These are phyloP conservation scores for Thinocorus orbignyianus DNA, from an alignment of 2,113 vertebrate genomes.

Conservation along the genomic window DNA sequence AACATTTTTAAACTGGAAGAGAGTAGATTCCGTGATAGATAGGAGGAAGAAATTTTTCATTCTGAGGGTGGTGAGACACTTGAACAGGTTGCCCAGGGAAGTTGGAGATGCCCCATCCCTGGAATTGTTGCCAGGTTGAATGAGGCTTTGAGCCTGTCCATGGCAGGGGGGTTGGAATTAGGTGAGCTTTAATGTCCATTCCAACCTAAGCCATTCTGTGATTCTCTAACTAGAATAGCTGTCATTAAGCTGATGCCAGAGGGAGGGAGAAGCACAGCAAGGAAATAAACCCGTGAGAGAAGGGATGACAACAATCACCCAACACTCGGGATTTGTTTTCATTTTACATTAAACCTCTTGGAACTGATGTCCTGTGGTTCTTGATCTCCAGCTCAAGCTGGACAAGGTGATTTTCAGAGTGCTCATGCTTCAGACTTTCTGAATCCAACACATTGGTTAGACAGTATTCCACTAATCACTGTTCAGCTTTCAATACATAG, in stretches of 20 bases:
- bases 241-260: not conserved
- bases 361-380: not conserved
- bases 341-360: not conserved
- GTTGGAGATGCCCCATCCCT: not conserved
- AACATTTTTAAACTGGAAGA: not conserved
- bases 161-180: not conserved
- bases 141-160: not conserved
- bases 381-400: accelerated
- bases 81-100: not conserved
- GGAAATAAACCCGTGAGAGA: not conserved
- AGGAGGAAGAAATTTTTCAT: not conserved
- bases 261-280: not conserved
- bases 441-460: not conserved
- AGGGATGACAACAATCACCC: not conserved
- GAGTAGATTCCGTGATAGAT: not conserved
- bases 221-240: not conserved
- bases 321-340: not conserved
- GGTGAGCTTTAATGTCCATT: not conserved
- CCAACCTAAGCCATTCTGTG: not conserved
- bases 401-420: not conserved
- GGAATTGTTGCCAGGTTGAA: not conserved
- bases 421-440: not conserved
- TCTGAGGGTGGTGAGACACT: not conserved
- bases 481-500: not conserved
- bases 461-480: not conserved